phyloP scores from a whole-genome alignment of 2,888 invertebrate species.

The Nineta flava region DNA sequence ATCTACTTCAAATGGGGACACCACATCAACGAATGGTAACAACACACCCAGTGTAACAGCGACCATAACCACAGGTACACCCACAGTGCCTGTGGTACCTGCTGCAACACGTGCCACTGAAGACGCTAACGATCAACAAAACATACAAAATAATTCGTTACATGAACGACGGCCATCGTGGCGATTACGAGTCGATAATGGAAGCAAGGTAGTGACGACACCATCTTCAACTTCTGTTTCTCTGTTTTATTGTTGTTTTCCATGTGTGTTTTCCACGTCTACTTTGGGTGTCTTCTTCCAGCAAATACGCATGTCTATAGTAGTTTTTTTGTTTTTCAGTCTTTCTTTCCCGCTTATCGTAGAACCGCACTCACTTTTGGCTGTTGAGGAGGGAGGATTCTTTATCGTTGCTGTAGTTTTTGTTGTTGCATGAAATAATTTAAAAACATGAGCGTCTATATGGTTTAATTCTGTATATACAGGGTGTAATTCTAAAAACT shows the following conservation, averaged over 20 bases:
- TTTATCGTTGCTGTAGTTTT: too few relatives aligned
- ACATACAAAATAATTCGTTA: slow-evolving; percentile 18
- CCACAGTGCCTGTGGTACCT: slow-evolving; percentile 20
- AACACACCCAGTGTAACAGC: slow-evolving; percentile 28
- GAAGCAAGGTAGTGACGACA: slow-evolving; percentile 57
- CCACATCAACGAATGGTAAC: background rate
- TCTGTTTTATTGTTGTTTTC: slow-evolving; percentile 15
- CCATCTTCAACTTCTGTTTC: slow-evolving; percentile 11
- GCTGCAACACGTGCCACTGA: slow-evolving; percentile 8
- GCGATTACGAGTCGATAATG: slow-evolving; percentile 71
- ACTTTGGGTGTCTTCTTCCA: slow-evolving; percentile 17
- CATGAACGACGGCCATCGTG: slow-evolving; percentile 79
- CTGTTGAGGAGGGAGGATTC: too few relatives aligned
- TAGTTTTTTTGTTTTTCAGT: too few relatives aligned
- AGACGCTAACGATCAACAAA: slow-evolving; percentile 11
- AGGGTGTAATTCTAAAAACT: too few relatives aligned
- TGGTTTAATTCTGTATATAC: too few relatives aligned
- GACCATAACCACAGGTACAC: slow-evolving; percentile 37
- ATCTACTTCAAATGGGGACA: slow-evolving; percentile 4
- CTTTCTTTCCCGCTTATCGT: too few relatives aligned
- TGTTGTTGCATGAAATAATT: too few relatives aligned
- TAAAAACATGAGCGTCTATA: too few relatives aligned
- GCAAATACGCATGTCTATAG: too few relatives aligned
- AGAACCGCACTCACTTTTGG: too few relatives aligned
- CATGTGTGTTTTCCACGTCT: slow-evolving; percentile 8